phyloP scores from a whole-genome alignment of 1,140 invertebrate species.

The Leptonema lineaticorne region DNA sequence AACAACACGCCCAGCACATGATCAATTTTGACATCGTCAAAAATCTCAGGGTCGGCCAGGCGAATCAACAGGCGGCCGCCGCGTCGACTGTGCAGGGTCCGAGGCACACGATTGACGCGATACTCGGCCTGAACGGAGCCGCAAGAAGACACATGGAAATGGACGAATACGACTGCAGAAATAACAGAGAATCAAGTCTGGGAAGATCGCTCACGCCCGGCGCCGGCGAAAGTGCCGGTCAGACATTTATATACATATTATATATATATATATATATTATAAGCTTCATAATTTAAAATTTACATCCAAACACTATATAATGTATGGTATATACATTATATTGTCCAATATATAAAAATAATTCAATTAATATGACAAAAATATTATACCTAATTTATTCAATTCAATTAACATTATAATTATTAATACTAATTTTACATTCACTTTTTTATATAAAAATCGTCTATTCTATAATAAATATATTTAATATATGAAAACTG shows the following conservation, averaged over 20 bases:
- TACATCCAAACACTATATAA: too few species aligned
- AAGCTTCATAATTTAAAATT: too few species aligned
- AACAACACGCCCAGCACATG: conserved; percentile 36
- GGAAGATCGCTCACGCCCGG: conserved; percentile 36
- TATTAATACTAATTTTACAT: too few species aligned
- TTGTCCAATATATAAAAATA: too few species aligned
- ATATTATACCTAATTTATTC: too few species aligned
- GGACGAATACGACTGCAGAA: conserved; percentile 36
- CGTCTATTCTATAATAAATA: too few species aligned
- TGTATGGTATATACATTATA: too few species aligned
- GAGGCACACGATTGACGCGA: conserved; percentile 52
- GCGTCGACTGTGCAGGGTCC: conserved; percentile 43
- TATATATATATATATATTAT: too few species aligned
- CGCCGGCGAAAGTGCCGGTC: conserved; percentile 38
- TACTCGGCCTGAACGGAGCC: conserved; percentile 46
- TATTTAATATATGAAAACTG: too few species aligned
- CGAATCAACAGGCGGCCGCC: conserved; percentile 11
- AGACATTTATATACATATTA: conserved; percentile 28
- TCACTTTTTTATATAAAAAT: too few species aligned
- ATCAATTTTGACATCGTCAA: conserved; percentile 38
- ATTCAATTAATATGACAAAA: too few species aligned
- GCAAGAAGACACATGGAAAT: conserved; percentile 33
- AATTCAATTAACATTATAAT: too few species aligned
- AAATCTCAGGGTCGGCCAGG: conserved; percentile 23
- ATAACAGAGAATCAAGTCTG: conserved; percentile 31